Evolutionary conservation across 1,140 invertebrate genomes (phyloP), one percentile per base, ranked within the genome.

Genomic region (Drosophila tropicalis): DNA sequence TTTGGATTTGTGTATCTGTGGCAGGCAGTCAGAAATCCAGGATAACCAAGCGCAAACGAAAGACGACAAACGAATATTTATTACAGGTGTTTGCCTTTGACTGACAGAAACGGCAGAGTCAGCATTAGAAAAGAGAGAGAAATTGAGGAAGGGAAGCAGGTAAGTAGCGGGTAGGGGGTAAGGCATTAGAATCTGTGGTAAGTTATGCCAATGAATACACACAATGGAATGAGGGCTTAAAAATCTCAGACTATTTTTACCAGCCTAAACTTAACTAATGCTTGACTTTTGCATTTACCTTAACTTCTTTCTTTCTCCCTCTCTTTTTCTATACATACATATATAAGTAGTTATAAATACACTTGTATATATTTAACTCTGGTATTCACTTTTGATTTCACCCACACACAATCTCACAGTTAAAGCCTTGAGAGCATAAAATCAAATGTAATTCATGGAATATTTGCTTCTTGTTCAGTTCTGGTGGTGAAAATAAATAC

Each of bases 21-120:
- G 70, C 79, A 79, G 82, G 74, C 81, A 79, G 82, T 57, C 58
- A 74, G 71, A 79, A 67, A 78, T 74, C 70, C 78, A 78, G 81
- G 82, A 85, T 86, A 85, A 87, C 79, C 62, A 72, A 86, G 79
- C 71, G 76, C 70, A 69, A 76, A 64, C 76, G 69, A 81, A 76
- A 77, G 81, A 86, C 84, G 83, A 76, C 84, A 86, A 89, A 89
- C 84, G 84, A 89, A 89, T 86, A 86, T 87, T 89, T 86, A 86
- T 86, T 86, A 86, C 83, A 86, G 83, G 83, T 86, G 83, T 86
- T 86, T 86, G 83, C 83, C 80, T 86, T 83, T 89, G 83, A 86
- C 76, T 86, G 83, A 89, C 83, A 87, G 83, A 56, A 72, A 70
- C 36, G 56, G 39, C 51, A 73, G 67, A 77, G 66, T 51, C 74